Percentiles rank a stretch among this genome's conserved stretches.
Conservation (phyloP, 1,140 invertebrate genomes). For the Scaptomyza graminum region DNA sequence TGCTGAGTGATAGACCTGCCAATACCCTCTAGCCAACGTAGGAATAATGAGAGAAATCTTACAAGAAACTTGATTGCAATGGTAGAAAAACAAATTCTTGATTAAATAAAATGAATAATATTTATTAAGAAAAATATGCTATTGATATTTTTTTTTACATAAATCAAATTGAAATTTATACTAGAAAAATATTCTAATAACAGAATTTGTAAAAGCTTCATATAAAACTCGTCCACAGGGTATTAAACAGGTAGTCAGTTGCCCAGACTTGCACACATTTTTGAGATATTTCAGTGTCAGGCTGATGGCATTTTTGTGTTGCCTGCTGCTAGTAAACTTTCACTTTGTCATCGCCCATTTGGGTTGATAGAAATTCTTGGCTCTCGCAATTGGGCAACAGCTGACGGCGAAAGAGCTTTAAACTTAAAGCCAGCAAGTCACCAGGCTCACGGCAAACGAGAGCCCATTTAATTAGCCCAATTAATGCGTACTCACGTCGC, state of each 20-base stretch:
- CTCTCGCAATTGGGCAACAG: slow-evolving; percentile 35
- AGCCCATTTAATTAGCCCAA: slow-evolving; percentile 60
- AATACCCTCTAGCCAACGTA: slow-evolving; percentile 1
- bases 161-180: too few relatives aligned
- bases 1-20: not conserved
- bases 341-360: slow-evolving; percentile 58
- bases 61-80: too few relatives aligned
- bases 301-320: slow-evolving; percentile 55
- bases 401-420: slow-evolving; percentile 26
- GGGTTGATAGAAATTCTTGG: slow-evolving; percentile 36
- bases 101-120: too few relatives aligned
- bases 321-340: slow-evolving; percentile 39
- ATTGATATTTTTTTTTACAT: too few relatives aligned
- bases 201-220: too few relatives aligned
- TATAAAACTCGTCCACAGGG: not conserved
- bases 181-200: too few relatives aligned
- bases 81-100: too few relatives aligned
- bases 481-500: slow-evolving; percentile 55
- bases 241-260: slow-evolving; percentile 20
- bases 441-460: slow-evolving; percentile 10
- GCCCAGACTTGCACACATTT: slow-evolving; percentile 32
- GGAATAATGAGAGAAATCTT: not conserved
- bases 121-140: too few relatives aligned
- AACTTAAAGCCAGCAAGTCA: slow-evolving; percentile 51
- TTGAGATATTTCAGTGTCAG: slow-evolving; percentile 55